Percentiles rank a stretch among this genome's conserved stretches.
Evolutionary conservation across 2,113 vertebrate genomes (phyloP).

Genomic region (Oceanites oceanicus): DNA sequence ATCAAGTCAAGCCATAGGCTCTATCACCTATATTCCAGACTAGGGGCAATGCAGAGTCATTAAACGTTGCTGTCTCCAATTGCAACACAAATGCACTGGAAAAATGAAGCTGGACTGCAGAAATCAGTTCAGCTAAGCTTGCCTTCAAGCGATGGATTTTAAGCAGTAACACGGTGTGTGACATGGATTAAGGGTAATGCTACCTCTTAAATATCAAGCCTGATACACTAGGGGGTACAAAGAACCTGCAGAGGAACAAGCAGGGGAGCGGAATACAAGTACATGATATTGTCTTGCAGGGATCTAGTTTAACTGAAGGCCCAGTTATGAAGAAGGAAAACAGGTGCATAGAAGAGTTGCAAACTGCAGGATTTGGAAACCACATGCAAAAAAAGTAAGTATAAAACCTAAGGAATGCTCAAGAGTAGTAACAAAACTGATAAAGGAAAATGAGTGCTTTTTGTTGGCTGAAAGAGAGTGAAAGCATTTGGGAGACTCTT

Average conservation of each 20-base stretch:
- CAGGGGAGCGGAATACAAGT: neutral
- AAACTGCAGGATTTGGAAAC: neutral
- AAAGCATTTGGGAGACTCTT: neutral
- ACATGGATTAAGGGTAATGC: too few relatives aligned
- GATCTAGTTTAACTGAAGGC: neutral
- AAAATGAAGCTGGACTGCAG: neutral
- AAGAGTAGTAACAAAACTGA: neutral
- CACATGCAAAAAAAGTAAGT: neutral
- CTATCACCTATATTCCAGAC: neutral
- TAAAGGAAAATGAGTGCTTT: neutral
- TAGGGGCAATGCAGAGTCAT: neutral
- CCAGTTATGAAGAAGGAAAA: neutral
- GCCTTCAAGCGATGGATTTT: neutral
- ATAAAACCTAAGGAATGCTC: neutral
- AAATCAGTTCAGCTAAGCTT: neutral
- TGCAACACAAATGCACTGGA: neutral
- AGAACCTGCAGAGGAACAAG: neutral
- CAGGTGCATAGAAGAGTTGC: neutral
- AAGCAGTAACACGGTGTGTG: too few relatives aligned
- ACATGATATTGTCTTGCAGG: neutral
- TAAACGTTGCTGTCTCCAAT: neutral
- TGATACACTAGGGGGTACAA: fast-evolving
- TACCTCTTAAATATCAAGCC: neutral
- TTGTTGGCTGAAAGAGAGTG: neutral
- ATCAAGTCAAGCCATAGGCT: neutral